Conservation (phyloP, 2,113 vertebrate genomes). For the Desmodus rotundus region DNA sequence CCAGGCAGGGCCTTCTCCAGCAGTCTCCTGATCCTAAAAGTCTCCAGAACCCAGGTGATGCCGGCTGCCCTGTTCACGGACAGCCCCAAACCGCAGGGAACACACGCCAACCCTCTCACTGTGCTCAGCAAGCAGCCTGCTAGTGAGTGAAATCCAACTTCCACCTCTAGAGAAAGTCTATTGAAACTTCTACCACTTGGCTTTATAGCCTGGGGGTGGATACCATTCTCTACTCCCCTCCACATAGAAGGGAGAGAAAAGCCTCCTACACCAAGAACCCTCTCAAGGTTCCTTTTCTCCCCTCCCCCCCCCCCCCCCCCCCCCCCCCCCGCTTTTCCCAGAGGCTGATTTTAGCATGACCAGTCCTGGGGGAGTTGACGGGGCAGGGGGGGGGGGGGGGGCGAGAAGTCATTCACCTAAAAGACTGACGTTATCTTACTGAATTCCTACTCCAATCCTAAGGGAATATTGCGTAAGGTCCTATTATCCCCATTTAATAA, state of each 20-base stretch:
- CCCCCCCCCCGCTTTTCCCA: background rate
- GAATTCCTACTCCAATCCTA: background rate
- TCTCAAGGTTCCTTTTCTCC: background rate
- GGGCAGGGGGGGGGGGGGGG: rapidly evolving
- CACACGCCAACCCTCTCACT: background rate
- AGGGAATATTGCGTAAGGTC: background rate
- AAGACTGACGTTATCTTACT: background rate
- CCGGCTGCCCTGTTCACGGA: background rate
- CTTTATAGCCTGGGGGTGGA: background rate
- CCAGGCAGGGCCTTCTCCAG: background rate
- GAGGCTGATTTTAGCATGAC: background rate
- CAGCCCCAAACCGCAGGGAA: background rate
- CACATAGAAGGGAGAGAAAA: background rate
- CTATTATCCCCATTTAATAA: background rate
- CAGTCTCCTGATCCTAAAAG: background rate
- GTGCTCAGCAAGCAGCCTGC: background rate
- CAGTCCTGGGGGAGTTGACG: background rate
- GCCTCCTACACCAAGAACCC: background rate
- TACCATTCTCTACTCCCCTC: background rate
- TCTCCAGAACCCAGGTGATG: background rate
- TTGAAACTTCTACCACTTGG: background rate
- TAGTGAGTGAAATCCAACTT: background rate
- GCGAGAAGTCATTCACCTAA: background rate
- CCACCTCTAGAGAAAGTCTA: background rate
- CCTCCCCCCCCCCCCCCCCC: too few relatives aligned